phyloP scores from a whole-genome alignment of 2,113 vertebrate species.

The Toxostoma redivivum region DNA sequence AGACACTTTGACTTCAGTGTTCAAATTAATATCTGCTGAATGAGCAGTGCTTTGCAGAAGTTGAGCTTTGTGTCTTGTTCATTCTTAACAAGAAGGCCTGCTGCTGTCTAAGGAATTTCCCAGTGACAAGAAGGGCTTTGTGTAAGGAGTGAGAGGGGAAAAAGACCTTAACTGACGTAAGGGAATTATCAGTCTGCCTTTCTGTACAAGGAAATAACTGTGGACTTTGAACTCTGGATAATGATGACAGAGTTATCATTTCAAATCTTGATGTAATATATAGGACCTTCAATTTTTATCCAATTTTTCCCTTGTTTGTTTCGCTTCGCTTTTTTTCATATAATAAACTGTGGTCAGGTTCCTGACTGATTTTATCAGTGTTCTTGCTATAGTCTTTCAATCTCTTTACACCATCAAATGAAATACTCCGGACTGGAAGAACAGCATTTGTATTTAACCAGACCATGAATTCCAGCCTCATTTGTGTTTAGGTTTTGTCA shows the following conservation, averaged over 20 bases:
- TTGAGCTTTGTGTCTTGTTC: conserved; percentile 64
- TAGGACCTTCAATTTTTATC: neutral
- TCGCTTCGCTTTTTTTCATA: neutral
- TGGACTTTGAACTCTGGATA: conserved; percentile 46
- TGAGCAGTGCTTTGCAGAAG: conserved; percentile 64
- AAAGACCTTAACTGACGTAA: conserved; percentile 46
- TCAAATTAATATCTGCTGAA: conserved; percentile 80
- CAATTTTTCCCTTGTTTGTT: neutral
- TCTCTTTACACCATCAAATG: neutral
- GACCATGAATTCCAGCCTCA: neutral
- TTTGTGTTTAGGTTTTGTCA: neutral
- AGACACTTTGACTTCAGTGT: conserved; percentile 49
- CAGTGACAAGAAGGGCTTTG: conserved; percentile 70
- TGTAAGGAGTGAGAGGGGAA: conserved; percentile 15
- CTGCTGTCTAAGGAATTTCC: conserved; percentile 69
- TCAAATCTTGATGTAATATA: neutral
- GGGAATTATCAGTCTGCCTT: conserved; percentile 46
- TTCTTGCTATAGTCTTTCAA: neutral
- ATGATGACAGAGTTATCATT: neutral
- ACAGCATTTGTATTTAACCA: neutral
- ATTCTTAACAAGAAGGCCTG: conserved; percentile 61
- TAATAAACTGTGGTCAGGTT: neutral
- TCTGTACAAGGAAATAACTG: conserved; percentile 18
- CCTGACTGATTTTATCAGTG: neutral
- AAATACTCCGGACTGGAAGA: neutral